phyloP scores from a whole-genome alignment of 2,888 invertebrate species.

The Diarsia rubi region DNA sequence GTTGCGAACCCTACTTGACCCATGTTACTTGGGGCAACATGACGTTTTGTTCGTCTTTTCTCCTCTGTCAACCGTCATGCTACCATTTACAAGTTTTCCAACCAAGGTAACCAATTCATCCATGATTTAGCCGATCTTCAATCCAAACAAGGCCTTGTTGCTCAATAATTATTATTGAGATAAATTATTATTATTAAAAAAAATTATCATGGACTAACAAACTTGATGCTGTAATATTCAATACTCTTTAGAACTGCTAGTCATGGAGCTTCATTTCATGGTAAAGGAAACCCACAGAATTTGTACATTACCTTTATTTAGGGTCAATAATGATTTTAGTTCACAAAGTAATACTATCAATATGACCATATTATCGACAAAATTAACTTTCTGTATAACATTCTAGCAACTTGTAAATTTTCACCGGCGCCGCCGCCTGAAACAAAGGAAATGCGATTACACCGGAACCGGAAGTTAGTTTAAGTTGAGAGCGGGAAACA shows the following conservation, averaged over 20 bases:
- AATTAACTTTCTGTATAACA: conserved; percentile 67
- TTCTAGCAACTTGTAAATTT: conserved; percentile 77
- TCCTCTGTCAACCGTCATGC: background rate
- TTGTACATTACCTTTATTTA: background rate
- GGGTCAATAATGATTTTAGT: background rate
- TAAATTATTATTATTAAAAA: too few species aligned
- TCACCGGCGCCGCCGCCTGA: conserved; percentile 73
- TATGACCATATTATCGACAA: conserved; percentile 15
- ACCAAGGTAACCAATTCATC: too few species aligned
- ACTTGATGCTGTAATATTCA: background rate
- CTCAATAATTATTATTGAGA: too few species aligned
- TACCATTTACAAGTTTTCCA: background rate
- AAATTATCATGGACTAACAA: background rate
- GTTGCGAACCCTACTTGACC: too few species aligned
- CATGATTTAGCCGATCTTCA: background rate
- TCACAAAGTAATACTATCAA: background rate
- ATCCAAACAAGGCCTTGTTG: background rate
- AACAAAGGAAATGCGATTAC: conserved; percentile 87
- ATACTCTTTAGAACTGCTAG: background rate
- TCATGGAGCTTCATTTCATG: background rate
- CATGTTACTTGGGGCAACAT: background rate
- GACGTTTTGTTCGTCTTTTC: background rate
- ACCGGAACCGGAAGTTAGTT: conserved; percentile 85
- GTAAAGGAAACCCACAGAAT: background rate
- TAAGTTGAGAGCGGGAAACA: conserved; percentile 79